These are phyloP conservation scores for Epinotia brunnichana DNA, from an alignment of 2,888 invertebrate species.

Conservation along the genomic window DNA sequence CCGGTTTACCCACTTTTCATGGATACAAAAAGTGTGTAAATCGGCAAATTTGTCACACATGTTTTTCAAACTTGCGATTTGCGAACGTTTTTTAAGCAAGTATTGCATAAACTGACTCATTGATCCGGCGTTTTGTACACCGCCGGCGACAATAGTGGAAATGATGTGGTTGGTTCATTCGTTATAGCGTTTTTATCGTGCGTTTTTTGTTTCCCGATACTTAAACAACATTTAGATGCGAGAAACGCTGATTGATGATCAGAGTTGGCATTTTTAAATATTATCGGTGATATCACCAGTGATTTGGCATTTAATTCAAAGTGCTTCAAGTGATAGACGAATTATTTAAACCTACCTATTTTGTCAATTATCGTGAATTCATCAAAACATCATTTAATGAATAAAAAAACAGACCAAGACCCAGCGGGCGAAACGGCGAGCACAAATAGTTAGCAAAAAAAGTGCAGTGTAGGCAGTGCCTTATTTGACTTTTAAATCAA, in stretches of 20 bases:
- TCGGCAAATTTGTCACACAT: background rate
- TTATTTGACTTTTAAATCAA: conserved; percentile 1
- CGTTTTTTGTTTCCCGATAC: background rate
- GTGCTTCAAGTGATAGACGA: background rate
- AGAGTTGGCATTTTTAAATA: background rate
- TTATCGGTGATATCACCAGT: background rate
- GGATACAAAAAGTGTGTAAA: background rate
- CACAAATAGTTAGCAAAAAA: background rate
- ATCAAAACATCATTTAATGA: background rate
- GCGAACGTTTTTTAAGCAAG: background rate
- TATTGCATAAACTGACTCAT: background rate
- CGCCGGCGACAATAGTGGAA: background rate
- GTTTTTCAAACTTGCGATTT: background rate
- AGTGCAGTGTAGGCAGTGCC: background rate
- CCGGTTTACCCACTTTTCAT: no score
- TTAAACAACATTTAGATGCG: background rate
- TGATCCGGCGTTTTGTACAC: background rate
- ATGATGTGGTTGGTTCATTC: background rate
- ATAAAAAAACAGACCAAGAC: background rate
- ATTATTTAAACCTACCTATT: background rate
- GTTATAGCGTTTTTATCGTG: background rate
- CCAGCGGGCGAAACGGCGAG: background rate
- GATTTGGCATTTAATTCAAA: background rate
- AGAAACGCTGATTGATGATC: background rate
- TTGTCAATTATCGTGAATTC: background rate